A percentile compares a stretch with the other conserved stretches of the same genome.
Evolutionary conservation across 1,140 invertebrate species (phyloP).

Genomic region (Caerostris extrusa): DNA sequence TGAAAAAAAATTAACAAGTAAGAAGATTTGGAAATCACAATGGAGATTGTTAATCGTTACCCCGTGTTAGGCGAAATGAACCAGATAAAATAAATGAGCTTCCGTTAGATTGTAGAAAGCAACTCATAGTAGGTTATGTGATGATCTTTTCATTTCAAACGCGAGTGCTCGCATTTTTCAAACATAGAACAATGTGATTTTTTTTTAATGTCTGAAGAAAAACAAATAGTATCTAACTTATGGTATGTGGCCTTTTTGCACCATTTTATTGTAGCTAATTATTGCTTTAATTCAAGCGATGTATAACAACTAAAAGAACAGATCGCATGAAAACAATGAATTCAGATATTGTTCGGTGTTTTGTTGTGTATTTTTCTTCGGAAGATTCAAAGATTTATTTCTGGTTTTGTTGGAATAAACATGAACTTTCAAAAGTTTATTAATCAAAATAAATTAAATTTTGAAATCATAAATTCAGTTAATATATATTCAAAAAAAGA

Average conservation of each 20-base stretch:
- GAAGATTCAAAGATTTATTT: background rate
- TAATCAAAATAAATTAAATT: no score
- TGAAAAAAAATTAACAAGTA: background rate
- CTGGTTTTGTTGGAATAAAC: background rate
- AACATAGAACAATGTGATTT: background rate
- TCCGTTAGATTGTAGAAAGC: background rate
- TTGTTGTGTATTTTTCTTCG: background rate
- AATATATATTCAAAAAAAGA: no score
- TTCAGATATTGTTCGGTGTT: background rate
- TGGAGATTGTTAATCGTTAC: background rate
- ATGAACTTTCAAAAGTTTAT: background rate
- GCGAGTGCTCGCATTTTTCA: background rate
- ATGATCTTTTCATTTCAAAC: background rate
- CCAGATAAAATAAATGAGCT: background rate
- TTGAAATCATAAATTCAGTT: no score
- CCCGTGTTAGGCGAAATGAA: background rate
- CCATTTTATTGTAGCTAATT: background rate
- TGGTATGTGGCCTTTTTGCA: background rate
- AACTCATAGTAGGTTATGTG: background rate
- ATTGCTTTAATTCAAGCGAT: background rate
- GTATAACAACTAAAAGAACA: background rate
- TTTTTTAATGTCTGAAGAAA: background rate
- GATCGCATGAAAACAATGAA: background rate
- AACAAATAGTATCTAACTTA: background rate
- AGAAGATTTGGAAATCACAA: background rate